phyloP scores from a whole-genome alignment of 2,888 invertebrate genomes.

The Trachelus troglodyta region DNA sequence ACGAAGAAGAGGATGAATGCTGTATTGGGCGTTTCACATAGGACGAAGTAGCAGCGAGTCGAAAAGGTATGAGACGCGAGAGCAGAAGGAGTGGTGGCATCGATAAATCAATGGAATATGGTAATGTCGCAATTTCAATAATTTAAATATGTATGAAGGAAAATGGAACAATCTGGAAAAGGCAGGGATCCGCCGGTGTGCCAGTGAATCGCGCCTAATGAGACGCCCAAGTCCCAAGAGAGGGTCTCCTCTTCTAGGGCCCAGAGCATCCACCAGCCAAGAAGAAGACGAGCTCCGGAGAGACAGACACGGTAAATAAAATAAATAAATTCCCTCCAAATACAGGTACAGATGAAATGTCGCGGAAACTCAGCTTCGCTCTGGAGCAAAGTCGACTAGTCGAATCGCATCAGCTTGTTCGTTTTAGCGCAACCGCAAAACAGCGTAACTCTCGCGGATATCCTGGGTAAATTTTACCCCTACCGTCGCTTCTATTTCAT shows the following conservation, averaged over 20 bases:
- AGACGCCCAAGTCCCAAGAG: slow-evolving; percentile 55
- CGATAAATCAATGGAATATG: slow-evolving; percentile 65
- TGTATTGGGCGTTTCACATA: slow-evolving; percentile 26
- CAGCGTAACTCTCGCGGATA: background rate
- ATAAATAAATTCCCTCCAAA: slow-evolving; percentile 50
- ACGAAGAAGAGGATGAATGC: slow-evolving; percentile 15
- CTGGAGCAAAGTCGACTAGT: background rate
- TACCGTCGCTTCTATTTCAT: background rate
- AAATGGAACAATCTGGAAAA: slow-evolving; percentile 61
- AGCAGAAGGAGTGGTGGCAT: slow-evolving; percentile 43
- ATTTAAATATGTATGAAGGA: slow-evolving; percentile 65
- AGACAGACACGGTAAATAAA: slow-evolving; percentile 41
- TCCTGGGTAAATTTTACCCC: background rate
- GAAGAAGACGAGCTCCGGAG: slow-evolving; percentile 17
- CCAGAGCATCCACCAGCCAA: slow-evolving; percentile 11
- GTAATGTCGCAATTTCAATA: slow-evolving; percentile 63
- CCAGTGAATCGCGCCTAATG: slow-evolving; percentile 63
- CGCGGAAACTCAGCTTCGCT: slow-evolving; percentile 32
- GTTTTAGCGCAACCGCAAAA: background rate
- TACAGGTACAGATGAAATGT: slow-evolving; percentile 40
- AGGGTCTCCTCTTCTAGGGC: slow-evolving; percentile 25
- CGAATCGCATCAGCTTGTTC: background rate
- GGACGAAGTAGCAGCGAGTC: slow-evolving; percentile 13
- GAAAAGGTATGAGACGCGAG: slow-evolving; percentile 25
- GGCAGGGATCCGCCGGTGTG: slow-evolving; percentile 55